A percentile compares a stretch with the other conserved stretches of the same genome.
Conservation (phyloP, 2,888 invertebrate genomes). For the Xestia xanthographa region DNA sequence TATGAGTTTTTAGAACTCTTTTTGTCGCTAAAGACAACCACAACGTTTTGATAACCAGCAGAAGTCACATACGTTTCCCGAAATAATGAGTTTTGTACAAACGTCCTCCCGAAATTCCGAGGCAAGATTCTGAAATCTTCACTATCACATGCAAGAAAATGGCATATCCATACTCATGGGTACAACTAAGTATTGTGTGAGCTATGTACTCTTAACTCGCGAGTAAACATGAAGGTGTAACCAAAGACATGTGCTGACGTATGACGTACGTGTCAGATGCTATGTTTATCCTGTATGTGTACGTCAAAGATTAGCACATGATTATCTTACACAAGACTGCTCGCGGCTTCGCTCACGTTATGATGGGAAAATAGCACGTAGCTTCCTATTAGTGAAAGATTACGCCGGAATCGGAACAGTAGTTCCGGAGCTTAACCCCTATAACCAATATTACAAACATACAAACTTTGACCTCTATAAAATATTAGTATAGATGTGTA, state of each 20-base stretch:
- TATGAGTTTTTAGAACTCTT: not conserved
- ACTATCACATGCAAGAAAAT: not conserved
- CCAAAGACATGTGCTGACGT: constrained; percentile 18
- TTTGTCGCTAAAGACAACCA: not conserved
- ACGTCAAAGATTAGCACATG: constrained; percentile 54
- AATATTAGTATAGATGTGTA: constrained; percentile 4
- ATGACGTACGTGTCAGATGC: constrained; percentile 35
- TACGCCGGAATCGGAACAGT: not conserved
- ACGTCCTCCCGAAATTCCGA: not conserved
- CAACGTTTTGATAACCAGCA: not conserved
- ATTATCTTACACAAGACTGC: not conserved
- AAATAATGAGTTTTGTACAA: not conserved
- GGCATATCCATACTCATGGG: not conserved
- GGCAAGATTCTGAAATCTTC: not conserved
- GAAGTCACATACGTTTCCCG: not conserved
- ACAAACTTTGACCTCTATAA: not conserved
- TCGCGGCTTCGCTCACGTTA: not conserved
- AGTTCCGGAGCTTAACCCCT: not conserved
- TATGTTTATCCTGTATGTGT: constrained; percentile 31
- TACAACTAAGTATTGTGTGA: not conserved
- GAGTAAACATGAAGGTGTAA: constrained; percentile 28
- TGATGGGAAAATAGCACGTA: not conserved
- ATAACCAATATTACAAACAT: not conserved
- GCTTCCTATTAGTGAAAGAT: not conserved
- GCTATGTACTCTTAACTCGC: not conserved